Evolutionary conservation across 2,113 vertebrate genomes (phyloP).

Genomic region (Phodopus roborovskii): DNA sequence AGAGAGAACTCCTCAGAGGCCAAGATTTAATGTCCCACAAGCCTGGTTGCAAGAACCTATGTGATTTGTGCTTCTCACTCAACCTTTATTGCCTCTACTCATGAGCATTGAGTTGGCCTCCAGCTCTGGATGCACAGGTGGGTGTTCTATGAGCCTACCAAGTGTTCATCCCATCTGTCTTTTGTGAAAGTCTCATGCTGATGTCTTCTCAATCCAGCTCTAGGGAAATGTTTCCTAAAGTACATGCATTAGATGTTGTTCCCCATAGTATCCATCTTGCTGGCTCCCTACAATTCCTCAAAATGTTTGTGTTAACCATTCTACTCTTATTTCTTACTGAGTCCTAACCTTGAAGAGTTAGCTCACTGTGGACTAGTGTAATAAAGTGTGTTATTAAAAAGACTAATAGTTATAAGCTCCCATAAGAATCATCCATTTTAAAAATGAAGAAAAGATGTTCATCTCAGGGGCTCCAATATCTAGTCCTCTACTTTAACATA

Average conservation of each 20-base stretch:
- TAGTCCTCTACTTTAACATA: conserved; percentile 5
- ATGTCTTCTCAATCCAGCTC: background rate
- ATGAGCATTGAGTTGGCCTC: background rate
- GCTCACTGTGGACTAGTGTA: background rate
- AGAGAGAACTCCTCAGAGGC: background rate
- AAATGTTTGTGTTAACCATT: background rate
- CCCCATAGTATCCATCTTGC: background rate
- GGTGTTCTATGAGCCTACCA: background rate
- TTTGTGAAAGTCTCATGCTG: background rate
- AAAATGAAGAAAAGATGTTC: conserved; percentile 32
- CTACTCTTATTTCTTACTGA: background rate
- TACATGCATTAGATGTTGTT: background rate
- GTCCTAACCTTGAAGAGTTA: conserved; percentile 22
- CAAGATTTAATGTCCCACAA: background rate
- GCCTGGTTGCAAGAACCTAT: background rate
- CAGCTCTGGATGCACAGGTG: background rate
- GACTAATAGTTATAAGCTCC: background rate
- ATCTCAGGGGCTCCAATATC: background rate
- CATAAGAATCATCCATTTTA: conserved; percentile 14
- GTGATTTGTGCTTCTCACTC: background rate
- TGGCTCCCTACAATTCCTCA: background rate
- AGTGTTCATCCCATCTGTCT: background rate
- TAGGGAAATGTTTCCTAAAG: background rate
- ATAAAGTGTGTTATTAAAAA: background rate
- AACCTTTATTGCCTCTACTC: background rate